Conservation (phyloP, 2,888 invertebrate species). For the Drosophila peninsularis region DNA sequence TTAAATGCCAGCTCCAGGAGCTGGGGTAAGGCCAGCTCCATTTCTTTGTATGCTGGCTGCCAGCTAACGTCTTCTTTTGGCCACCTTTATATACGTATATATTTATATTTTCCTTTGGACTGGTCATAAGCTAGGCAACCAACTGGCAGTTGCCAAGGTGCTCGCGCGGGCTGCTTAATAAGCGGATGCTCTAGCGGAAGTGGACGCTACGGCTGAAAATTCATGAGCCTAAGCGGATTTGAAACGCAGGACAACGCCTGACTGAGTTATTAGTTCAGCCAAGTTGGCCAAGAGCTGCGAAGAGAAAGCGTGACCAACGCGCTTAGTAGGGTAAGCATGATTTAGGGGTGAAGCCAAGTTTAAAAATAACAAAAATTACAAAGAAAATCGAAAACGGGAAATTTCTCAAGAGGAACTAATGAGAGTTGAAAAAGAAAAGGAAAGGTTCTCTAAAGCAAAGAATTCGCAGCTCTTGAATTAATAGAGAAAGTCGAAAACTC, state of each 20-base stretch:
- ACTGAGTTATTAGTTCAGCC: constrained; percentile 46
- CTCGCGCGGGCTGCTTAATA: constrained; percentile 65
- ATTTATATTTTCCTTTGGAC: not conserved
- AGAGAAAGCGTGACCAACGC: constrained; percentile 52
- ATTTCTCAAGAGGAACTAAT: constrained; percentile 21
- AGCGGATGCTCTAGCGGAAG: constrained; percentile 49
- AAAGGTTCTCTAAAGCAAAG: not conserved
- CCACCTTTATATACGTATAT: constrained; percentile 11
- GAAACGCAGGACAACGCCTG: constrained; percentile 55
- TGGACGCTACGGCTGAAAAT: constrained; percentile 44
- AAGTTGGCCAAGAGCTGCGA: constrained; percentile 4
- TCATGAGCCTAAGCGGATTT: constrained; percentile 70
- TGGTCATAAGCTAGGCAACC: constrained; percentile 66
- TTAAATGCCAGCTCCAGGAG: constrained; percentile 73
- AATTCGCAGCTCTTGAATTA: too few species aligned
- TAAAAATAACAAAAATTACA: constrained; percentile 11
- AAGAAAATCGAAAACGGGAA: constrained; percentile 33
- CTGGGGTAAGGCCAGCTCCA: constrained; percentile 17
- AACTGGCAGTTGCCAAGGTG: constrained; percentile 19
- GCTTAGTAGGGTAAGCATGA: constrained; percentile 56
- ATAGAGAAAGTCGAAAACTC: too few species aligned
- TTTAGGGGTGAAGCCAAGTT: constrained; percentile 28
- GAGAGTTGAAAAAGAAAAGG: not conserved
- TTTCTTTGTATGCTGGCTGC: constrained; percentile 60
- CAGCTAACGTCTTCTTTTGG: constrained; percentile 50